A percentile compares a stretch with the other conserved stretches of the same genome.
Conservation (phyloP, 2,888 invertebrate species). For the Ephialtes manifestator region DNA sequence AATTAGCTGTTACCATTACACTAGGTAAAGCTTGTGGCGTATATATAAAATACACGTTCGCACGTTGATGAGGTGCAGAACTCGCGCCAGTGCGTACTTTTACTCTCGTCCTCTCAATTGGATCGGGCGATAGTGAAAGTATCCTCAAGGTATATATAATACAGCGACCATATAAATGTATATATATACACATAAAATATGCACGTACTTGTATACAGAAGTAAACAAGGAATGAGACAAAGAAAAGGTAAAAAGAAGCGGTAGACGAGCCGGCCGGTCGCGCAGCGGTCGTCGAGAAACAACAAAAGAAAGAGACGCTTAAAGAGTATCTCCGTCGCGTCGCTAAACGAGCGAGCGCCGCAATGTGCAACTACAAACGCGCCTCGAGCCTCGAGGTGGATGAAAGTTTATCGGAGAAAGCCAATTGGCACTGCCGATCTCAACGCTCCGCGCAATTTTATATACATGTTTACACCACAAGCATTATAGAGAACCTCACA, state of each 20-base stretch:
- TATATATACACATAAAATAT: conserved; percentile 3
- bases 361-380: conserved; percentile 53
- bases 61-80: conserved; percentile 27
- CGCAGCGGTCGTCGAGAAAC: conserved; percentile 29
- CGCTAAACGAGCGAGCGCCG: conserved; percentile 22
- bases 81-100: conserved; percentile 63
- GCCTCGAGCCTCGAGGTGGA: conserved; percentile 77
- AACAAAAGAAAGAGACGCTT: conserved; percentile 58
- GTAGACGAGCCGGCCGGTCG: conserved; percentile 52
- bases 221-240: conserved; percentile 79
- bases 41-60: conserved; percentile 1
- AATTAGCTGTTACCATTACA: conserved; percentile 46
- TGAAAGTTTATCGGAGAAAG: conserved; percentile 86
- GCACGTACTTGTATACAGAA: conserved; percentile 12
- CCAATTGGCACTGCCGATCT: conserved; percentile 81
- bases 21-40: background rate
- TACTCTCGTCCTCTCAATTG: conserved; percentile 75
- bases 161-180: conserved; percentile 7
- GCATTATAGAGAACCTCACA: background rate
- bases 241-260: conserved; percentile 81
- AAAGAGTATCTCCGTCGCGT: background rate
- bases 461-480: conserved; percentile 6
- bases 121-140: conserved; percentile 84
- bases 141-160: conserved; percentile 62
- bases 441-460: conserved; percentile 59